These are phyloP conservation scores for Lindbergichthys nudifrons DNA, from an alignment of 2,797 vertebrate species.

Conservation along the genomic window DNA sequence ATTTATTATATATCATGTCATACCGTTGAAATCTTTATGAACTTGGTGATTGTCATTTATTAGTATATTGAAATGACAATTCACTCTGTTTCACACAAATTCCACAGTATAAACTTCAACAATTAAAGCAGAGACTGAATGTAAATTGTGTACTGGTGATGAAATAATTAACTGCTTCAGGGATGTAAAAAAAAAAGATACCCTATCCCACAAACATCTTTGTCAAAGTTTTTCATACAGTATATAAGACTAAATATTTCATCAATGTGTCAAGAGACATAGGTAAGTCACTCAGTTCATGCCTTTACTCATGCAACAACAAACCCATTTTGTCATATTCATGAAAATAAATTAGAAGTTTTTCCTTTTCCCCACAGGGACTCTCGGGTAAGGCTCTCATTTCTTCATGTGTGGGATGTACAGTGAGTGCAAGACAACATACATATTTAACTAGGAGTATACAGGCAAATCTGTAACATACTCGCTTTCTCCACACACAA, in stretches of 20 bases:
- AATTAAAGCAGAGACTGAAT: conserved; percentile 3
- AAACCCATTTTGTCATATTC: conserved; percentile 8
- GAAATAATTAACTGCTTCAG: conserved; percentile 29
- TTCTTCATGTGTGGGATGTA: conserved; percentile 17
- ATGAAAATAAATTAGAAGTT: conserved; percentile 22
- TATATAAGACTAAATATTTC: conserved; percentile 38
- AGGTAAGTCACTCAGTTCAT: conserved; percentile 36
- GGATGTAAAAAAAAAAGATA: not conserved
- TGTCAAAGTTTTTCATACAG: no score
- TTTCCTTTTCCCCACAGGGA: not conserved
- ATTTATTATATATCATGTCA: no score
- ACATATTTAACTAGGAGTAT: conserved; percentile 44
- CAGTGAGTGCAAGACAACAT: conserved; percentile 24
- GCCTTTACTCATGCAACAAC: conserved; percentile 29
- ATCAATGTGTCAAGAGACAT: conserved; percentile 59
- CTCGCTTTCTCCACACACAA: not conserved
- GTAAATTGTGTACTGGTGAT: conserved; percentile 50
- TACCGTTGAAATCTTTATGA: no score
- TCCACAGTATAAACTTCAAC: conserved; percentile 14
- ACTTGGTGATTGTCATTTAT: no score
- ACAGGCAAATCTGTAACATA: conserved; percentile 15
- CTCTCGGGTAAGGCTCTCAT: not conserved
- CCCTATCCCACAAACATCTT: not conserved
- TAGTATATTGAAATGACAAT: no score
- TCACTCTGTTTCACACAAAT: no score